Conservation (phyloP, 2,888 invertebrate species). For the Allolobophora icterica region DNA sequence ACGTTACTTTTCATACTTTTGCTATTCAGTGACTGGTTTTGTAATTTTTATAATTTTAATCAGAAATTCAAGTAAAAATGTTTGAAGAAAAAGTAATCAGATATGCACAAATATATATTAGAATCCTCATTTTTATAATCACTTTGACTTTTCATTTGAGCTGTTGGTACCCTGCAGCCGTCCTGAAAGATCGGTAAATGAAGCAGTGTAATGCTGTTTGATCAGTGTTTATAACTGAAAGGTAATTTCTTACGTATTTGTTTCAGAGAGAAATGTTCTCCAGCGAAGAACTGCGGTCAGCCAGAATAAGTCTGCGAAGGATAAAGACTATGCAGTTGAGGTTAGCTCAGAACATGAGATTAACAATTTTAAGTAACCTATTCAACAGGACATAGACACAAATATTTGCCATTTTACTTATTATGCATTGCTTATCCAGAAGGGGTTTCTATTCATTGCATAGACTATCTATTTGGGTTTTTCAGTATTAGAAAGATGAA, state of each 20-base stretch:
- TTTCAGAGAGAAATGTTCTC: background rate
- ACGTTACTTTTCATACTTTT: background rate
- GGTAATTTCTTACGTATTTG: background rate
- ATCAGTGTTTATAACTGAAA: background rate
- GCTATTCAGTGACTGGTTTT: background rate
- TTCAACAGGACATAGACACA: too few species aligned
- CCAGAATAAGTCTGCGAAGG: background rate
- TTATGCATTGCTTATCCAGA: too few species aligned
- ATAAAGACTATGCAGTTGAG: conserved; percentile 15
- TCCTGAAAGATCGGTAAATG: background rate
- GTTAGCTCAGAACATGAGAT: background rate
- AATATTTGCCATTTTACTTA: too few species aligned
- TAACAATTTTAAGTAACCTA: background rate
- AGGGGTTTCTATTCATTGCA: too few species aligned
- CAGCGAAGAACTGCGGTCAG: background rate
- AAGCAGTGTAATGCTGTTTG: background rate
- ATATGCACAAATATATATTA: background rate
- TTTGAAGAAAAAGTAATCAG: background rate
- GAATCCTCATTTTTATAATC: background rate
- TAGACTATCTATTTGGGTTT: background rate
- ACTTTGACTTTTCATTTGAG: too few species aligned
- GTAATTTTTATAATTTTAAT: background rate
- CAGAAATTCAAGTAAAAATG: background rate
- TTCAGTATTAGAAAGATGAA: too few species aligned
- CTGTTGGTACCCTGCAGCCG: too few species aligned